phyloP scores from a whole-genome alignment of 2,113 vertebrate genomes.

The Uropsilus gracilis region DNA sequence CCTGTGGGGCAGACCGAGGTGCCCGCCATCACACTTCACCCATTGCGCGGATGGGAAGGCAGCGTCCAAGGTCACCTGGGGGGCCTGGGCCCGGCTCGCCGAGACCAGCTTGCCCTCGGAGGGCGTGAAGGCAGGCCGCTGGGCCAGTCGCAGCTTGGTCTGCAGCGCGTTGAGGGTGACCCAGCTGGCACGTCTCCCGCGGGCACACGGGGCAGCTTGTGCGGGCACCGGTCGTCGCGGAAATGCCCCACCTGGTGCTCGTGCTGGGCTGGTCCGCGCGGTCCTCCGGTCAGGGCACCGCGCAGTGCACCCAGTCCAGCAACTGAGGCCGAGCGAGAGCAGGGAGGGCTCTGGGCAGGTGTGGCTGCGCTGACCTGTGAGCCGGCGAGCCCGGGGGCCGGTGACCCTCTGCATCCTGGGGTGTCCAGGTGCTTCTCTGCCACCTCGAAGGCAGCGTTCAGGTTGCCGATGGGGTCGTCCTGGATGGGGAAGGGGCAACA shows the following conservation, averaged over 20 bases:
- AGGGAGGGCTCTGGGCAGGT: background rate
- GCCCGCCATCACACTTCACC: background rate
- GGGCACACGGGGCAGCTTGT: slow-evolving; percentile 94
- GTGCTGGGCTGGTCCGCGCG: slow-evolving; percentile 90
- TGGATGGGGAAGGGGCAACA: slow-evolving; percentile 55
- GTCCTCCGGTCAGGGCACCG: slow-evolving; percentile 92
- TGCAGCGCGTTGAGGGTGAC: slow-evolving; percentile 97
- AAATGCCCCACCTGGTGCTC: slow-evolving; percentile 94
- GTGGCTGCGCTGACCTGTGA: too few species aligned
- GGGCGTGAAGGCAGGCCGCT: slow-evolving; percentile 96
- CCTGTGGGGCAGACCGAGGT: slow-evolving; percentile 81
- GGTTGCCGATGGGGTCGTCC: slow-evolving; percentile 94
- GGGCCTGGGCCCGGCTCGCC: slow-evolving; percentile 82
- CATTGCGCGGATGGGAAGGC: background rate
- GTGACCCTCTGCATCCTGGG: slow-evolving; percentile 95
- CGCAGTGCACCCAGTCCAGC: slow-evolving; percentile 91
- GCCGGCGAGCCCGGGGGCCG: too few species aligned
- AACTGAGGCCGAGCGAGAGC: slow-evolving; percentile 79
- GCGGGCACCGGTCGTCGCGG: slow-evolving; percentile 93
- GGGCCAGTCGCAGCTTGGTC: slow-evolving; percentile 95
- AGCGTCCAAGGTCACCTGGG: background rate
- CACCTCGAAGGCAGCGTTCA: slow-evolving; percentile 95
- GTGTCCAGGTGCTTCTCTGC: slow-evolving; percentile 95
- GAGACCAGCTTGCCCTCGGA: slow-evolving; percentile 97
- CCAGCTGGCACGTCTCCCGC: slow-evolving; percentile 96